Evolutionary conservation across 2,888 invertebrate genomes (phyloP).

Genomic region (Xylota sylvarum): DNA sequence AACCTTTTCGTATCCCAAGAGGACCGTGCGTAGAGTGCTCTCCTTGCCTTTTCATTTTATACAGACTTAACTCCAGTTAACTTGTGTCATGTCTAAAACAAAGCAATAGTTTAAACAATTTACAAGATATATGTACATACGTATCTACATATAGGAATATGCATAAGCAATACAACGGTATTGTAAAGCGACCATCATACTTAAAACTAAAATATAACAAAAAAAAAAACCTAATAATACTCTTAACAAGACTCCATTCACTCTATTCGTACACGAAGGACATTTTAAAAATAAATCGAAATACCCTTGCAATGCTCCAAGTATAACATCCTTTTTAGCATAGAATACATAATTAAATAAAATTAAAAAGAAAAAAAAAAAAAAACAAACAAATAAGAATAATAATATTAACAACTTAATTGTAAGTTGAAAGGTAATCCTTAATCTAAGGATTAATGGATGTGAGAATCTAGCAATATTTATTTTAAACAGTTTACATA

Average conservation of each 20-base stretch:
- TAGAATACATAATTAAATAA: not conserved
- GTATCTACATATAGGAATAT: too few relatives aligned
- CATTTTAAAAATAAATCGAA: not conserved
- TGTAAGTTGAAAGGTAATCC: slow-evolving; percentile 47
- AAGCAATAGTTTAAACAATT: too few relatives aligned
- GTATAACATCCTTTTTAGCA: slow-evolving; percentile 7
- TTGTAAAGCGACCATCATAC: not conserved
- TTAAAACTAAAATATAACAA: not conserved
- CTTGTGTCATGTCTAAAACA: too few relatives aligned
- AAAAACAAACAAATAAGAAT: not conserved
- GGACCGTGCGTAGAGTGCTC: too few relatives aligned
- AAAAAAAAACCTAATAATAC: not conserved
- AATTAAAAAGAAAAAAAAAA: not conserved
- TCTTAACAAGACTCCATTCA: not conserved
- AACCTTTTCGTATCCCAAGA: too few relatives aligned
- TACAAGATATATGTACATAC: too few relatives aligned
- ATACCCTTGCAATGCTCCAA: slow-evolving; percentile 32
- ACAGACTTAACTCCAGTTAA: too few relatives aligned
- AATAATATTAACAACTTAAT: slow-evolving; percentile 1
- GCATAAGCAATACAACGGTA: too few relatives aligned
- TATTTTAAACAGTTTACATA: slow-evolving; percentile 73
- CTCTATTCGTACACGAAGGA: not conserved
- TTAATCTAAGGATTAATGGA: slow-evolving; percentile 53
- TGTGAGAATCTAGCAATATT: slow-evolving; percentile 76
- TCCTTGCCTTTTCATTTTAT: too few relatives aligned